Conservation (phyloP, 2,113 vertebrate species). For the Cricetomys ansorgei region DNA sequence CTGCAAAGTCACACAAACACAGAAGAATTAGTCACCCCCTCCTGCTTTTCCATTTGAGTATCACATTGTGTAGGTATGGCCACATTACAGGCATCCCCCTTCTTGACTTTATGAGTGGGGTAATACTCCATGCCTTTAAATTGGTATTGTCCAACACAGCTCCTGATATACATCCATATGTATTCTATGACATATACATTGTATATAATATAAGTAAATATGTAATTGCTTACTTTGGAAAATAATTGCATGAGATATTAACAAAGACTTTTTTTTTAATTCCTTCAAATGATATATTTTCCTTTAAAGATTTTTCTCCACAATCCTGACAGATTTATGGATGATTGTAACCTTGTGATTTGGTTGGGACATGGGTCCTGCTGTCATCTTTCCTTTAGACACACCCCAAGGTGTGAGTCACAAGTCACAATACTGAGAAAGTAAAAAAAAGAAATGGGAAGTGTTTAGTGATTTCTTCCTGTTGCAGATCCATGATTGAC, state of each 20-base stretch:
- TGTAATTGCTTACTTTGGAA: neutral
- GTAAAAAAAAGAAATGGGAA: conserved; percentile 45
- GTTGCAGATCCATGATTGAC: conserved; percentile 21
- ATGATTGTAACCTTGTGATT: conserved; percentile 58
- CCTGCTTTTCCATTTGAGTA: neutral
- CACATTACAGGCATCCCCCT: neutral
- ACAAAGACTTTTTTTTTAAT: conserved; percentile 9
- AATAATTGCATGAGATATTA: neutral
- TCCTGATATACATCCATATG: neutral
- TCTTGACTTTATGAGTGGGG: neutral
- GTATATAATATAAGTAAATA: neutral
- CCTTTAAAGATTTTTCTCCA: neutral
- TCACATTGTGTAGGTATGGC: neutral
- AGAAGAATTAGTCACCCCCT: neutral
- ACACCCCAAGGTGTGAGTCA: conserved; percentile 42
- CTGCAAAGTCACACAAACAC: neutral
- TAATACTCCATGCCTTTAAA: neutral
- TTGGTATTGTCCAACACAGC: neutral
- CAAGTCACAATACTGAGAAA: conserved; percentile 47
- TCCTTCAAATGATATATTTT: conserved; percentile 12
- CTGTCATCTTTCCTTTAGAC: conserved; percentile 44
- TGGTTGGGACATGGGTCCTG: neutral
- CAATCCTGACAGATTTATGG: conserved; percentile 31
- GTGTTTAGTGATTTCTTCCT: conserved; percentile 43
- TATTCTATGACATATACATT: neutral